Percentiles rank a stretch among this genome's conserved stretches.
These are phyloP conservation scores for Neopelma chrysocephalum DNA, from an alignment of 2,797 vertebrate species.

Conservation along the genomic window DNA sequence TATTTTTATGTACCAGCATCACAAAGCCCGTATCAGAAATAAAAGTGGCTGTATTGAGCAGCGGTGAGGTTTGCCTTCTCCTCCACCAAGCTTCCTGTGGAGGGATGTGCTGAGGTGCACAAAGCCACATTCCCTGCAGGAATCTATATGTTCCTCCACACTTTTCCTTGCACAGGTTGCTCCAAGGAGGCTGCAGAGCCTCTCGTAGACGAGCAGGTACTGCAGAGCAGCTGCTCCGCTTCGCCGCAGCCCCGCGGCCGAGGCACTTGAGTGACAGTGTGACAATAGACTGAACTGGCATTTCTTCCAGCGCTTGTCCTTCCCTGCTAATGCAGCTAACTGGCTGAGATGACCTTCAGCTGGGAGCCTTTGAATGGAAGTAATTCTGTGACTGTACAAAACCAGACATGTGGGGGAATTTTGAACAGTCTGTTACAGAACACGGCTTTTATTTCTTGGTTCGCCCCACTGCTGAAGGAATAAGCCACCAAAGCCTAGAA, in stretches of 20 bases:
- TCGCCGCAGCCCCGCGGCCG: background rate
- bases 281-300: background rate
- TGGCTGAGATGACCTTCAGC: slow-evolving; percentile 33
- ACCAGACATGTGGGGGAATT: background rate
- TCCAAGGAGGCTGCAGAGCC: background rate
- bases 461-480: background rate
- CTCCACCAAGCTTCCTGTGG: background rate
- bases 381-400: background rate
- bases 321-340: background rate
- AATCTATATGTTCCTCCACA: background rate
- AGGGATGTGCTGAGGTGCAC: background rate
- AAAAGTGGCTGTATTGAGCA: background rate
- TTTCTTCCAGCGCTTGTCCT: slow-evolving; percentile 12
- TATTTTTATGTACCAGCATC: background rate
- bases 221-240: background rate
- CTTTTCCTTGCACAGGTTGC: background rate
- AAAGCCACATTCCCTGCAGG: background rate
- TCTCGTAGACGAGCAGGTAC: background rate
- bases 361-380: background rate
- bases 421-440: background rate
- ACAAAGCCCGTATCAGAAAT: background rate
- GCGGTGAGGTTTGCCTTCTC: background rate
- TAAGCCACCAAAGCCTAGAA: background rate
- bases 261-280: background rate
- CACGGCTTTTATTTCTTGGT: background rate